phyloP scores from a whole-genome alignment of 2,113 vertebrate genomes.

The Oryzias melastigma region DNA sequence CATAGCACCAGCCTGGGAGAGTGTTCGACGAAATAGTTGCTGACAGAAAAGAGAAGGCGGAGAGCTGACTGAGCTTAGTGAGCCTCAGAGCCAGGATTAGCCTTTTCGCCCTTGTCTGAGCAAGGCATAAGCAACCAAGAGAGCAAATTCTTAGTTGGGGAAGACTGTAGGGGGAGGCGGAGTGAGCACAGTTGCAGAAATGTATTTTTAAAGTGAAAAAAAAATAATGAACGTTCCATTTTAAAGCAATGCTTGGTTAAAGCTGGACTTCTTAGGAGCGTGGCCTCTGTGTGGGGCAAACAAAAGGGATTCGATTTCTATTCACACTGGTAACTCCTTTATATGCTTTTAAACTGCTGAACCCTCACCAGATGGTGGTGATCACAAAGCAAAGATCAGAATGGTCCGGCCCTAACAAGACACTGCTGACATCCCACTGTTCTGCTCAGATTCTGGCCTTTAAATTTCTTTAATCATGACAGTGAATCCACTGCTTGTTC shows the following conservation, averaged over 20 bases:
- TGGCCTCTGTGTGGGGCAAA: constrained; percentile 8
- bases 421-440: neutral
- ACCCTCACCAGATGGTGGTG: constrained; percentile 3
- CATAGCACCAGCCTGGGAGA: constrained; percentile 42
- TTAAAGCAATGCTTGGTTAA: constrained; percentile 28
- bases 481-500: neutral
- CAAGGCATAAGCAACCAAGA: constrained; percentile 31
- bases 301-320: constrained; percentile 1
- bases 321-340: constrained; percentile 4
- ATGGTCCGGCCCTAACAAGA: neutral
- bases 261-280: constrained; percentile 9
- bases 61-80: constrained; percentile 53
- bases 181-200: neutral
- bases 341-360: constrained; percentile 1
- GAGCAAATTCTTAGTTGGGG: constrained; percentile 30
- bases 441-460: neutral
- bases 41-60: constrained; percentile 50
- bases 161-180: constrained; percentile 31
- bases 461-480: constrained; percentile 2
- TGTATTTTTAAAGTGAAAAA: constrained; percentile 9
- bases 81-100: constrained; percentile 66
- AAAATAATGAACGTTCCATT: constrained; percentile 9
- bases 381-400: constrained; percentile 3
- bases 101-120: constrained; percentile 59
- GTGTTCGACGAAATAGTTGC: constrained; percentile 45